Evolutionary conservation across 2,888 invertebrate species (phyloP), one percentile per base, ranked within the genome.

Genomic region (Nemotelus nigrinus): DNA sequence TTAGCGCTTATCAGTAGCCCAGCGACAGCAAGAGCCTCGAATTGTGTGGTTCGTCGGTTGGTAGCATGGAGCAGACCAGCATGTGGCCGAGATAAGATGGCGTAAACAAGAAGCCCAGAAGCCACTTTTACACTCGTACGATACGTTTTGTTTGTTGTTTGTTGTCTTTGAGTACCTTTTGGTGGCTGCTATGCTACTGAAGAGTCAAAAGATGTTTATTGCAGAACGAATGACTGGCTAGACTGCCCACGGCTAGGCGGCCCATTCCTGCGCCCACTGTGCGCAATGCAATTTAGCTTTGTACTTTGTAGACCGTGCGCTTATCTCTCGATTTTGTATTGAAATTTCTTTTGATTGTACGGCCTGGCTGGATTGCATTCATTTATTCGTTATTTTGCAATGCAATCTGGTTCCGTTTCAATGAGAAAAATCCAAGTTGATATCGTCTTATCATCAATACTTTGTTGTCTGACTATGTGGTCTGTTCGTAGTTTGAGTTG

Each of bases 21-120:
- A 25, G 50, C 67, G 39, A 39, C 3, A 70, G 43, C 55, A 53
- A 70, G 6, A 53, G 70, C 55, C 53, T 25, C n/a, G 55, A 53
- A 43, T 55, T 70, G 70, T 70, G 70, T 5, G 25, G 25, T 25
- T 25, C 25, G 25, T 70, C 53, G 55, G 43, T 53, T 41, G 6
- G 25, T 25, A 25, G 25, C 25, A n/a, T 60, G 48, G 60, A 39
- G 60, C 41, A 41, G 48, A 60, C 41, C 60, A 74, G 74, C 74
- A 60, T 74, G 60, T 60, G 74, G 72, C 58, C 5, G 39, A 70
- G 74, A 74, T 74, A 74, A 74, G 74, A 63, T 63, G 60, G 74
- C 74, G 74, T 74, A 74, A 74, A 74, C 74, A 60, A 74, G 74
- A 63, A 74, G 60, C 48, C 60, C 48, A 41, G 41, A 70, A 70